Evolutionary conservation across 2,113 vertebrate species (phyloP), one percentile per base, ranked within the genome.

Genomic region (Sylvia atricapilla): DNA sequence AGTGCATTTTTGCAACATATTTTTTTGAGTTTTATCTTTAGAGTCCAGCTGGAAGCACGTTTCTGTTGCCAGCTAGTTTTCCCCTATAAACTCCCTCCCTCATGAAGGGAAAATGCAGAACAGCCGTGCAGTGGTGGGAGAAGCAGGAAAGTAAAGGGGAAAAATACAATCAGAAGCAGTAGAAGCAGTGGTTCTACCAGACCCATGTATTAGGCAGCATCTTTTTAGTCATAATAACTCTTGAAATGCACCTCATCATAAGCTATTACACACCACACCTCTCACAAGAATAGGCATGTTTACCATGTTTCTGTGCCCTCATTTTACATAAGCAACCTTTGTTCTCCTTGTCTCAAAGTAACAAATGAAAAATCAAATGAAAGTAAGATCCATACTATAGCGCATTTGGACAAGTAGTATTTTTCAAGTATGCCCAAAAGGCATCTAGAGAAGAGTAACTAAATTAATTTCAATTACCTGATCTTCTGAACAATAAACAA

Each of bases 261-360:
- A 87, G 46, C 44, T 62, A 24, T 70, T 88, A 55, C 46, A 67
- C 27, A 44, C 53, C 58, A 66, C 85, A 66, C 72, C 50, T 91
- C 81, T 79, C 74, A 89, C 90, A 94, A 89, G 89, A 94, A 87
- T 2, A 88, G 67, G 27, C 87, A 93, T 15, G 63, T 93, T 83
- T 89, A 44, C 52, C 11, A 23, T 14, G 15, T 41, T 87, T 59
- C 68, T 28, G 17, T 46, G n/a, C 25, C 55, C 82, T 91, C n/a
- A 50, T 88, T 84, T 94, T 93, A 86, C 39, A 77, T 74, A 80
- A 90, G 35, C 24, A 80, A 62, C 30, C 37, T 89, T 94, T 83
- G 70, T 69, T 79, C 81, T 84, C 47, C 49, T 58, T 41, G 13
- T 82, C 49, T 90, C 67, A 86, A 84, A 72, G 66, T 22, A 91